These are phyloP conservation scores for Sitodiplosis mosellana DNA, from an alignment of 1,140 invertebrate species.

Conservation along the genomic window DNA sequence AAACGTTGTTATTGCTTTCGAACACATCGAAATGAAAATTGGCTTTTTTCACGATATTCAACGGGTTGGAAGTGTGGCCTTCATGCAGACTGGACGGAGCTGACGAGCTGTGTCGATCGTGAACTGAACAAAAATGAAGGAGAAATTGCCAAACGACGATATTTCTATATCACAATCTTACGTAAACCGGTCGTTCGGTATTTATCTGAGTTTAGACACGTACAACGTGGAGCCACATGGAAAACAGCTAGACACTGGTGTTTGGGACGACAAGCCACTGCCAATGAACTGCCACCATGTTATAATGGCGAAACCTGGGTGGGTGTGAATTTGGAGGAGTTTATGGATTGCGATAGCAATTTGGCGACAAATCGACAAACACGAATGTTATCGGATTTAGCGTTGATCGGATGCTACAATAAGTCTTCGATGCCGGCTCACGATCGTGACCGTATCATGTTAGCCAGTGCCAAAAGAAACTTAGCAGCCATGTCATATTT, in stretches of 20 bases:
- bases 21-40: conserved; percentile 76
- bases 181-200: conserved; percentile 82
- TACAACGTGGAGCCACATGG: conserved; percentile 96
- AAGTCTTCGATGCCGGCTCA: conserved; percentile 46
- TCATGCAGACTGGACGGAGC: conserved; percentile 96
- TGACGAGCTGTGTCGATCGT: conserved; percentile 74
- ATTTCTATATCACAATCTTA: conserved; percentile 92
- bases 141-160: conserved; percentile 55
- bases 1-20: conserved; percentile 87
- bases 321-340: conserved; percentile 56
- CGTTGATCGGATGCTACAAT: conserved; percentile 90
- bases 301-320: conserved; percentile 47
- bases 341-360: conserved; percentile 79
- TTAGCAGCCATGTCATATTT: conserved; percentile 90
- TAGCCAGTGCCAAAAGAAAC: conserved; percentile 90
- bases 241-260: conserved; percentile 73
- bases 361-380: conserved; percentile 92
- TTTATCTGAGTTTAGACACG: conserved; percentile 87
- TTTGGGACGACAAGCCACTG: conserved; percentile 58
- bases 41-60: conserved; percentile 96
- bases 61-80: conserved; percentile 98
- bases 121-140: conserved; percentile 76
- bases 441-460: conserved; percentile 60
- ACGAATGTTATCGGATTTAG: conserved; percentile 89
- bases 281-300: conserved; percentile 58